phyloP scores from a whole-genome alignment of 2,888 invertebrate genomes.

The Agrochola macilenta region DNA sequence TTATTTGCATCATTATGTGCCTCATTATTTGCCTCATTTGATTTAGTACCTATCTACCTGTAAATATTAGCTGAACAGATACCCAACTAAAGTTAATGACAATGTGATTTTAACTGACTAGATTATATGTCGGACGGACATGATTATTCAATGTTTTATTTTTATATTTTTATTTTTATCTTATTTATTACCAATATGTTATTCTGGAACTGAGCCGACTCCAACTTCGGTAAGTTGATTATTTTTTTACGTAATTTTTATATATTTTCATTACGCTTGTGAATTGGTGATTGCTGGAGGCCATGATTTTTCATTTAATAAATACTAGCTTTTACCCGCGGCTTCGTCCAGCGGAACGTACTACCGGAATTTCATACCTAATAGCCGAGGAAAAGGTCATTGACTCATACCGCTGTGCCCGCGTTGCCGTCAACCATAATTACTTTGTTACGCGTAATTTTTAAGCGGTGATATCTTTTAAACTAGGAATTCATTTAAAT shows the following conservation, averaged over 20 bases:
- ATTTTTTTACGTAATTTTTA: background rate
- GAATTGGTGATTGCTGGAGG: background rate
- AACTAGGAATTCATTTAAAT: no score
- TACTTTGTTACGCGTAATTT: no score
- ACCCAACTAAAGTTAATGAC: slow-evolving; percentile 26
- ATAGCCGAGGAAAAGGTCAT: no score
- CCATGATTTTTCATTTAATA: background rate
- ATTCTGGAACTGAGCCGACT: background rate
- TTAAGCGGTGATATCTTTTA: no score
- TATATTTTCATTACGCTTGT: background rate
- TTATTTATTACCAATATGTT: slow-evolving; percentile 9
- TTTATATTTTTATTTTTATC: background rate
- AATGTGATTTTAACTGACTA: slow-evolving; percentile 44
- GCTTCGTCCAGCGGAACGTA: no score
- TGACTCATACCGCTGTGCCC: no score
- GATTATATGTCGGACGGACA: background rate
- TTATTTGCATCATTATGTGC: background rate
- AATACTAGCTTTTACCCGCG: background rate
- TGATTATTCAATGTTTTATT: background rate
- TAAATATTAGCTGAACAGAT: background rate
- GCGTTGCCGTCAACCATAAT: no score
- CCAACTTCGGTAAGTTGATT: slow-evolving; percentile 20
- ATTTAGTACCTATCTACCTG: background rate
- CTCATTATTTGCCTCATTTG: slow-evolving; percentile 28
- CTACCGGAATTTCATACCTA: no score